Percentiles rank a stretch among this genome's conserved stretches.
These are phyloP conservation scores for Neodiprion pinetum DNA, from an alignment of 1,140 invertebrate species.

Conservation along the genomic window DNA sequence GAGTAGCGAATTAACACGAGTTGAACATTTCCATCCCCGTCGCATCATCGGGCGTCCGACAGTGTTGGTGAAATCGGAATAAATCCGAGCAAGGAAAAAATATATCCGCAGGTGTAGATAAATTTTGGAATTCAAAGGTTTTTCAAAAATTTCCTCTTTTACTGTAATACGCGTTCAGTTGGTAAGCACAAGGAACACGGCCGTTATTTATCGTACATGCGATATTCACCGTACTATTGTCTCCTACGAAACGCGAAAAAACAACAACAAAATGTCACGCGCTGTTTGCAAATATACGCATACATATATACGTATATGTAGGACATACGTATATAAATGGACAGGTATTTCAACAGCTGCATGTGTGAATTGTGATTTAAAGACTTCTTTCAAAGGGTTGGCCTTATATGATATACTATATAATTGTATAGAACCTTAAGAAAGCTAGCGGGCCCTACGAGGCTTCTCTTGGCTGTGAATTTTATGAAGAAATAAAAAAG, in stretches of 20 bases:
- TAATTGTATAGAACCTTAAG: constrained; percentile 18
- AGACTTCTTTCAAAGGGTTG: constrained; percentile 32
- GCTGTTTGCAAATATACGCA: background rate
- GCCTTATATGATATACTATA: constrained; percentile 6
- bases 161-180: too few species aligned
- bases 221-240: too few species aligned
- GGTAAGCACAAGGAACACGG: too few species aligned
- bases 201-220: too few species aligned
- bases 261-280: background rate
- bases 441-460: constrained; percentile 43
- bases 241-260: too few species aligned
- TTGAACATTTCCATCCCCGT: constrained; percentile 5
- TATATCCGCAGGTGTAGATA: too few species aligned
- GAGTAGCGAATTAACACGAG: constrained; percentile 25
- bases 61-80: constrained; percentile 24
- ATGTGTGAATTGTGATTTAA: constrained; percentile 30
- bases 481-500: constrained; percentile 35
- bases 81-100: constrained; percentile 11
- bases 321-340: too few species aligned
- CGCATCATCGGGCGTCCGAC: constrained; percentile 17
- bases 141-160: too few species aligned
- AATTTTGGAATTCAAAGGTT: too few species aligned
- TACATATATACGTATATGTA: background rate
- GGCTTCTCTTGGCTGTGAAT: constrained; percentile 60
- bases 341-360: background rate